Evolutionary conservation across 1,140 invertebrate species (phyloP), one percentile per base, ranked within the genome.

Genomic region (Leptoteleia sp.): DNA sequence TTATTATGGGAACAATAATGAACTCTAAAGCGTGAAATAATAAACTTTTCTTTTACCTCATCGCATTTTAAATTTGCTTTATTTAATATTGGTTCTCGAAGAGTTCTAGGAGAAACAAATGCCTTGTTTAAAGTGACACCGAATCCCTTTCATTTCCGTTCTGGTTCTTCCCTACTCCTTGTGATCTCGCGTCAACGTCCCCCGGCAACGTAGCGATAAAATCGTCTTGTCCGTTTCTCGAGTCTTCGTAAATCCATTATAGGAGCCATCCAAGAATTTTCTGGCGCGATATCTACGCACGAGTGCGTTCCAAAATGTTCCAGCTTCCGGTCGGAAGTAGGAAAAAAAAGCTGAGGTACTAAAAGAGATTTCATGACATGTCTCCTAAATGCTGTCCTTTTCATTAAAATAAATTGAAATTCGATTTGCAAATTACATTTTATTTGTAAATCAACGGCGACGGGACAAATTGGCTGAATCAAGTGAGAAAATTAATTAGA

Each of bases 61-160:
- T 17, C 16, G 38, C 27, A 50, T 65, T 22, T 12, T n/a, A 9
- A 8, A 12, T 19, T 13, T 17, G 4, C 17, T 13, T 22, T 50
- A 6, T 42, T 22, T 52, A 35, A 61, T 54, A 54, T 45, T 54
- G 47, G 45, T 19, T 22, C 8, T 65, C n/a, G 12, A 64, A 38
- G 43, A 40, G 27, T 42, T 29, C 13, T 50, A 4, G 11, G 12
- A 1, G 33, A n/a, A 4, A 12, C 59, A 48, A 62, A 68, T 62
- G 55, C 62, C 55, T 76, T 68, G 64, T 76, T 76, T 76, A 68
- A 76, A 76, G 62, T 76, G 64, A 76, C 72, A 76, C 55, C 57
- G 48, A 76, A 62, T 62, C 55, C 47, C 31, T 68, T 76, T 76
- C 62, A 76, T 76, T 76, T 76, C 64, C 72, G 54, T 76, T 68